Conservation (phyloP, 1,140 invertebrate genomes). For the Drosophila rufa region DNA sequence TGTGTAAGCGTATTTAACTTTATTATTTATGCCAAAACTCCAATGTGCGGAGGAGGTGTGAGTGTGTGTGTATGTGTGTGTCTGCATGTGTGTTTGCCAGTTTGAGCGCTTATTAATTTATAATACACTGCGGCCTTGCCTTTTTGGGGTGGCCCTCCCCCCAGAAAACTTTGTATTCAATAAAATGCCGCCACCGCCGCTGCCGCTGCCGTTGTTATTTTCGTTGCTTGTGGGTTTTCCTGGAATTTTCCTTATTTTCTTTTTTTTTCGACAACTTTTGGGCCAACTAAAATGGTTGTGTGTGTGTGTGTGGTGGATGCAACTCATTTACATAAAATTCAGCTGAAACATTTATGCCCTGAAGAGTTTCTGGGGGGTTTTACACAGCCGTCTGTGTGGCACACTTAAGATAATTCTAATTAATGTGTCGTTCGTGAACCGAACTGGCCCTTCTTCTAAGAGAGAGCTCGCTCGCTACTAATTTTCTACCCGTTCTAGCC, state of each 20-base stretch:
- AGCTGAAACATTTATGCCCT: slow-evolving; percentile 68
- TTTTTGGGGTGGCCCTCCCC: slow-evolving; percentile 26
- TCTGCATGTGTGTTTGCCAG: slow-evolving; percentile 15
- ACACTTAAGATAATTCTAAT: slow-evolving; percentile 69
- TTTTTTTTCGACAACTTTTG: slow-evolving; percentile 44
- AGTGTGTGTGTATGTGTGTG: slow-evolving; percentile 20
- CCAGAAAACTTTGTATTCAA: slow-evolving; percentile 45
- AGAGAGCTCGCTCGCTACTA: not conserved
- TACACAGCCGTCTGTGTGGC: slow-evolving; percentile 22
- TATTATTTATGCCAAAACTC: slow-evolving; percentile 76
- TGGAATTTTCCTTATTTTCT: not conserved
- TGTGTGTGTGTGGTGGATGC: slow-evolving; percentile 23
- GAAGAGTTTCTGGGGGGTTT: not conserved
- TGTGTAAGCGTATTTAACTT: slow-evolving; percentile 82
- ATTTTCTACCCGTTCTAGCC: not conserved
- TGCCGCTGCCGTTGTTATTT: slow-evolving; percentile 10
- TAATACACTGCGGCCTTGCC: slow-evolving; percentile 80
- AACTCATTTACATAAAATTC: slow-evolving; percentile 73
- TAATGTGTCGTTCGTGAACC: slow-evolving; percentile 41
- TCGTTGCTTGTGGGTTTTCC: slow-evolving; percentile 20
- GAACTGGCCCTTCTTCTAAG: slow-evolving; percentile 2
- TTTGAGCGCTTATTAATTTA: slow-evolving; percentile 80
- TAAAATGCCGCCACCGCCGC: slow-evolving; percentile 27
- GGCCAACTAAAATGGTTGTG: slow-evolving; percentile 21
- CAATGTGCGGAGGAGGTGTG: slow-evolving; percentile 16